phyloP scores from a whole-genome alignment of 2,888 invertebrate species.

The Zygaena filipendulae region DNA sequence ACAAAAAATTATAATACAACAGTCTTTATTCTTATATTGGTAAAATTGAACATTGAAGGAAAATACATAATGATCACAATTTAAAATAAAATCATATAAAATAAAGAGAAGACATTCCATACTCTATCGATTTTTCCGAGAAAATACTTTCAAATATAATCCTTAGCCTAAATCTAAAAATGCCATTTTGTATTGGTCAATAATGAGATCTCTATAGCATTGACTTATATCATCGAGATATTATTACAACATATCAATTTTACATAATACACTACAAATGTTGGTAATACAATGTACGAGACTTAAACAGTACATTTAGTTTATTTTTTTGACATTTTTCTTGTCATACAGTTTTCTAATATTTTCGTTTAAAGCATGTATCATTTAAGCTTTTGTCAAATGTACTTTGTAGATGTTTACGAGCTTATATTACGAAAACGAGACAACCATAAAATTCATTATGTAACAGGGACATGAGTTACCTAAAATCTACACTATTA shows the following conservation, averaged over 20 bases:
- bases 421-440: too few relatives aligned
- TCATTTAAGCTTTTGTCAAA: too few relatives aligned
- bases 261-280: conserved; percentile 42
- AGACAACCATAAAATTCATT: too few relatives aligned
- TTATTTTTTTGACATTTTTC: too few relatives aligned
- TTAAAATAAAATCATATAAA: conserved; percentile 35
- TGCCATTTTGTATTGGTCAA: conserved; percentile 67
- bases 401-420: too few relatives aligned
- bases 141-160: conserved; percentile 37
- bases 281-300: conserved; percentile 43
- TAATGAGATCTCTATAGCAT: conserved; percentile 65
- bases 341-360: too few relatives aligned
- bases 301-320: too few relatives aligned
- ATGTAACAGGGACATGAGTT: too few relatives aligned
- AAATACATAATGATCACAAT: conserved; percentile 47
- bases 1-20: conserved; percentile 62
- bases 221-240: conserved; percentile 40
- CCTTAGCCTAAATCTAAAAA: conserved; percentile 61
- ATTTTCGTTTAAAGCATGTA: too few relatives aligned
- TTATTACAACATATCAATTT: conserved; percentile 38
- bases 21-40: conserved; percentile 67
- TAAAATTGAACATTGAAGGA: conserved; percentile 50
- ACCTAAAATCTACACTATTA: conserved; percentile 25
- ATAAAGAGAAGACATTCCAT: conserved; percentile 26
- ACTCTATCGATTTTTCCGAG: conserved; percentile 26